Conservation (phyloP, 2,113 vertebrate species). For the Hepsetus odoe region DNA sequence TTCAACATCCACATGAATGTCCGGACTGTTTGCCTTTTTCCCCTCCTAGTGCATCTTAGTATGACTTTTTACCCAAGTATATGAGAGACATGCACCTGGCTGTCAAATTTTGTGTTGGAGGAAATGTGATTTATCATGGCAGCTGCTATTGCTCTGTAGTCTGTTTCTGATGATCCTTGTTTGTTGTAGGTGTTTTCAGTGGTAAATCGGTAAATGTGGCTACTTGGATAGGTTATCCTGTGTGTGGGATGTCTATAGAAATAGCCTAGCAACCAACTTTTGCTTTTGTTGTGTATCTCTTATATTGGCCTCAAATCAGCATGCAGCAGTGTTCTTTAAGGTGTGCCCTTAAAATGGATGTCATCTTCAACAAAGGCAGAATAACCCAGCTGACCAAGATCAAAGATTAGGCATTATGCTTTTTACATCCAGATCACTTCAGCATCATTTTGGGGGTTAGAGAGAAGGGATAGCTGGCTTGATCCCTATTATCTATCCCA, state of each 20-base stretch:
- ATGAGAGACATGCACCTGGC: too few relatives aligned
- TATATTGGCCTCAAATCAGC: conserved; percentile 22
- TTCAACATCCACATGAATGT: too few relatives aligned
- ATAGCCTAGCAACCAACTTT: conserved; percentile 19
- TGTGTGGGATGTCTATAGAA: conserved; percentile 2
- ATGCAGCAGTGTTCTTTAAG: neutral
- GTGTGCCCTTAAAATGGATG: conserved; percentile 1
- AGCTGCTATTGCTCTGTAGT: too few relatives aligned
- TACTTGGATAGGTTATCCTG: too few relatives aligned
- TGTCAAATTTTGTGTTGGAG: too few relatives aligned
- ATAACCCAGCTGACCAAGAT: conserved; percentile 38
- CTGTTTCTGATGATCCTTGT: too few relatives aligned
- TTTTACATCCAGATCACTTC: conserved; percentile 12
- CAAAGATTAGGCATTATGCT: conserved; percentile 27
- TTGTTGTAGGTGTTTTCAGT: too few relatives aligned
- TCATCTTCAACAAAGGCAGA: neutral
- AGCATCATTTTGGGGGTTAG: conserved; percentile 14
- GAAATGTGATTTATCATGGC: too few relatives aligned
- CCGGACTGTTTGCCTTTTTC: too few relatives aligned
- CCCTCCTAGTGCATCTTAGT: too few relatives aligned
- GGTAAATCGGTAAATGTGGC: too few relatives aligned
- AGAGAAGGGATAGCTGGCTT: neutral
- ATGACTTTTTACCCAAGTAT: too few relatives aligned
- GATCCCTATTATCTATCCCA: conserved; percentile 9
- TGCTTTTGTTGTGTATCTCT: conserved; percentile 13